phyloP scores from a whole-genome alignment of 2,888 invertebrate species.

The Dendrolimus houi region DNA sequence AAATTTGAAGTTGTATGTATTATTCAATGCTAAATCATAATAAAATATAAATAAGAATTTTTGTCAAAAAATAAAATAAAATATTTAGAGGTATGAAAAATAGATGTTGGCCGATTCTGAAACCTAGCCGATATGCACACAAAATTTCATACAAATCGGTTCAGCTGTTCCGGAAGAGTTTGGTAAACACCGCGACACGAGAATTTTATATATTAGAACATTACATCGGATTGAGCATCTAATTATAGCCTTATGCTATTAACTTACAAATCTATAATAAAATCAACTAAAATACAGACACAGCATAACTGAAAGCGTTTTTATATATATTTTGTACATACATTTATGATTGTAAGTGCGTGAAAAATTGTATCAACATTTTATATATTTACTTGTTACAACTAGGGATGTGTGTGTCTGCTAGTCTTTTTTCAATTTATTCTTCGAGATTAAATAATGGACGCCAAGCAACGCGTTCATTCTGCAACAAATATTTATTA shows the following conservation, averaged over 20 bases:
- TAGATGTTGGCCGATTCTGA: too few relatives aligned
- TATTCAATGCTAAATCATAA: too few relatives aligned
- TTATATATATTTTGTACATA: slow-evolving; percentile 21
- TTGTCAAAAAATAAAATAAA: too few relatives aligned
- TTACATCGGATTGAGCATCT: background rate
- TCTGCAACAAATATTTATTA: slow-evolving; percentile 44
- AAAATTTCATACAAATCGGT: too few relatives aligned
- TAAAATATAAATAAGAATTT: too few relatives aligned
- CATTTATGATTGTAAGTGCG: slow-evolving; percentile 21
- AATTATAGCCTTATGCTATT: background rate
- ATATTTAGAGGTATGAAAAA: too few relatives aligned
- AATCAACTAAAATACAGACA: background rate
- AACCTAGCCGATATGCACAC: too few relatives aligned
- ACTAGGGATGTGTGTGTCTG: slow-evolving; percentile 1
- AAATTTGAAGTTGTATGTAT: too few relatives aligned
- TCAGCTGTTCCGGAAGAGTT: too few relatives aligned
- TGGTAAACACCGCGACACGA: too few relatives aligned
- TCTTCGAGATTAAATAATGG: slow-evolving; percentile 55
- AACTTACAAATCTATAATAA: background rate
- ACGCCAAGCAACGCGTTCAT: slow-evolving; percentile 53
- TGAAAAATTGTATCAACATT: slow-evolving; percentile 18
- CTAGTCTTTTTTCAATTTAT: slow-evolving; percentile 43
- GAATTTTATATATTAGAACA: too few relatives aligned
- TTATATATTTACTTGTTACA: slow-evolving; percentile 7
- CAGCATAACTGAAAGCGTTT: background rate